These are phyloP conservation scores for Melinaea menophilus DNA, from an alignment of 2,888 invertebrate species.

Conservation along the genomic window DNA sequence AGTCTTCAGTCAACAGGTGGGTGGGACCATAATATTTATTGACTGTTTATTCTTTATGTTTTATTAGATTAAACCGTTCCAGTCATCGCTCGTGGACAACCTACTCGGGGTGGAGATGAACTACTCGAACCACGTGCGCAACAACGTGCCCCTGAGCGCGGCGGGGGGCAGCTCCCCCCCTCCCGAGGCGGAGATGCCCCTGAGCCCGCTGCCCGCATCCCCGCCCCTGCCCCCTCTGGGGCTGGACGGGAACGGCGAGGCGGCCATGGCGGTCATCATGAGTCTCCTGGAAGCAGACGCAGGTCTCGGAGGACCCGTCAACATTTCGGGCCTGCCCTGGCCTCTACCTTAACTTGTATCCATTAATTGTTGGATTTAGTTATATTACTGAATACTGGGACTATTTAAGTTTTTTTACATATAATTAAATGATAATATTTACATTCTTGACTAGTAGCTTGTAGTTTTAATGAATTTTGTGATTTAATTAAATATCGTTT, in stretches of 20 bases:
- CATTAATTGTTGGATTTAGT: not conserved
- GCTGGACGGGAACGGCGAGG: conserved; percentile 89
- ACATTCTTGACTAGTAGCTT: not conserved
- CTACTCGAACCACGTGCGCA: conserved; percentile 46
- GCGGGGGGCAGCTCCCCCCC: conserved; percentile 40
- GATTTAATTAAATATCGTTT: not conserved
- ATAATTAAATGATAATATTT: not conserved
- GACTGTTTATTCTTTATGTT: not conserved
- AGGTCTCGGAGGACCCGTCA: conserved; percentile 91
- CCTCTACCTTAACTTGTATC: conserved; percentile 80
- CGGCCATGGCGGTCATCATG: conserved; percentile 95
- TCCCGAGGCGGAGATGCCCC: conserved; percentile 48
- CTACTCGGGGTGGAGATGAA: conserved; percentile 44
- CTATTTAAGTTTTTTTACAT: no score
- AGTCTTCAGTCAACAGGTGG: conserved; percentile 53
- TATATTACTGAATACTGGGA: not conserved
- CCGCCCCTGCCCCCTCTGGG: conserved; percentile 51
- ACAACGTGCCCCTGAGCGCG: conserved; percentile 57
- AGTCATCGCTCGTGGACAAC: conserved; percentile 52
- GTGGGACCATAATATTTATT: not conserved
- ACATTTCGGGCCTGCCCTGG: conserved; percentile 92
- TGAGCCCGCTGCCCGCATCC: conserved; percentile 40
- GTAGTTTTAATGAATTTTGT: not conserved
- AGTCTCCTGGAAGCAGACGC: conserved; percentile 93
- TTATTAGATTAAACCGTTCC: conserved; percentile 18